Base-by-base conservation (phyloP, 1,140 invertebrate genomes). In the Anoplolepis gracilipes region DNA sequence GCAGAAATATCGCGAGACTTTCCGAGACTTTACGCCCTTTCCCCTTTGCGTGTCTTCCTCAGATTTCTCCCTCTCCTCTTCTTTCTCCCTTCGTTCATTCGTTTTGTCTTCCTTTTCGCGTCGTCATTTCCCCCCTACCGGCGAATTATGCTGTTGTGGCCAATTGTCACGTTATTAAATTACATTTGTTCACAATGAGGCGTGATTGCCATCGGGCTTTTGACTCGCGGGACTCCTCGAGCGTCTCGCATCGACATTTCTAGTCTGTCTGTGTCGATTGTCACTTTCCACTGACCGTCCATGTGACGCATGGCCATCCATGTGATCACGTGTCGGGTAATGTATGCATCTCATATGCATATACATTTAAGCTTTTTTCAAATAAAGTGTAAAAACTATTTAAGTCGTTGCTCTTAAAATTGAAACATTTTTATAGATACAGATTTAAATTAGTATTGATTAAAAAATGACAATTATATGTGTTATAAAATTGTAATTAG, bases 151-250 rank as follows among this genome's bases (percentile, higher is more conserved):
- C 87, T 84, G 84, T 90, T 90, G 85, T 61, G 49, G 70, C 55
- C 89, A 85, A 73, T 87, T 90, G 85, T 87, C 85, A 90, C 84
- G 65, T 89, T 91, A 90, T 90, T 90, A 91, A 85, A 91, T 91
- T 90, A 89, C 85, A 77, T 90, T 91, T 87, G 86, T 84, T 89
- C 79, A 87, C 82, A 89, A 90, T 87, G 73, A 85, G 70, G 77
- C 85, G 77, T 76, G 89, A 91, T 90, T 90, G 87, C 86, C 73
- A 46, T 77, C 84, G 59, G 77, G 77, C 87, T 86, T 90, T 90
- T 88, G 82, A 77, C 84, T 84, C 67, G 55, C 67, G 53, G 42
- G 75, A 75, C 76, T 69, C 5, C 82, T 19, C 46, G 39, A 33
- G 3, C 8, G 42, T 53, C 76, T 36, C 53, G 16, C 55, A 46